Conservation (phyloP, 2,797 vertebrate species). For the Basileuterus tristriatus region DNA sequence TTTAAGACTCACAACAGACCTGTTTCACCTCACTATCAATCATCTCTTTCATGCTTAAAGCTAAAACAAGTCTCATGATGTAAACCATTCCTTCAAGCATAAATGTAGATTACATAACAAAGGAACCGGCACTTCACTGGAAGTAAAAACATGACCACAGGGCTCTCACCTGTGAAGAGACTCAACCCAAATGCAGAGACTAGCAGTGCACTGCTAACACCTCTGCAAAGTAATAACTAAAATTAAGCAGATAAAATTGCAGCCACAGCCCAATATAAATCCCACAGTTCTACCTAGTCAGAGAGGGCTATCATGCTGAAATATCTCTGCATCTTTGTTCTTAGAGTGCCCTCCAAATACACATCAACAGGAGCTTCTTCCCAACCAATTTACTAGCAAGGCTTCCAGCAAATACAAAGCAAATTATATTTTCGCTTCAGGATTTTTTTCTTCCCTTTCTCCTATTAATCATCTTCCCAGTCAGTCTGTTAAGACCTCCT, state of each 20-base stretch:
- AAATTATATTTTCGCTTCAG: not conserved
- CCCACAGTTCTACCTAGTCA: not conserved
- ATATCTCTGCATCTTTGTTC: not conserved
- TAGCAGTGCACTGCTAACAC: not conserved
- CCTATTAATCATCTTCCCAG: not conserved
- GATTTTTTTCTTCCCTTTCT: not conserved
- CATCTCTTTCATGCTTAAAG: not conserved
- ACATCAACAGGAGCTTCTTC: not conserved
- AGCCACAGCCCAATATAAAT: not conserved
- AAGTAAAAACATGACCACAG: not conserved
- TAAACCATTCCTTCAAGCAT: not conserved
- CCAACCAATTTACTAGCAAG: not conserved
- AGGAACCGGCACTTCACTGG: not conserved
- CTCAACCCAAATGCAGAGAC: not conserved
- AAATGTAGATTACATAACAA: not conserved
- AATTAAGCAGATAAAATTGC: not conserved
- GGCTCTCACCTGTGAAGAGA: not conserved
- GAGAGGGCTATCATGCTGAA: not conserved
- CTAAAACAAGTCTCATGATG: not conserved
- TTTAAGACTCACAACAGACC: not conserved
- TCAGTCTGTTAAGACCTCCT: not conserved
- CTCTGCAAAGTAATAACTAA: not conserved
- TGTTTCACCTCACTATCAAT: not conserved
- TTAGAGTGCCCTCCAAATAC: not conserved
- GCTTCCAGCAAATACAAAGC: not conserved